These are phyloP conservation scores for Ammodramus savannarum DNA, from an alignment of 2,113 vertebrate species.

Conservation along the genomic window DNA sequence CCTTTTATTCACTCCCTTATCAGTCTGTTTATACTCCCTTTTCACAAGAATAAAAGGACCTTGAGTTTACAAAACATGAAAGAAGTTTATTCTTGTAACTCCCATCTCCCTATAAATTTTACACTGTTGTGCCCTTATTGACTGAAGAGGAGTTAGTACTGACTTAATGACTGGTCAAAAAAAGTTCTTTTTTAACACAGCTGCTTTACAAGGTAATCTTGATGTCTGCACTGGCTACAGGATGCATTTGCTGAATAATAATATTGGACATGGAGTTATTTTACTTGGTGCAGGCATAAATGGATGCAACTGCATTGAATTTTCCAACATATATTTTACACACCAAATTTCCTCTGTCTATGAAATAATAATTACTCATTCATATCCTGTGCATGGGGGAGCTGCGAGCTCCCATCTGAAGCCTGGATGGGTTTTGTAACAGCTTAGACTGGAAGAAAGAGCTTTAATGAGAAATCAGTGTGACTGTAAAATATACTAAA, in stretches of 20 bases:
- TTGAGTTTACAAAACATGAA: not conserved
- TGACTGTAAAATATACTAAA: not conserved
- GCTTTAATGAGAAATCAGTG: not conserved
- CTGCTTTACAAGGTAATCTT: not conserved
- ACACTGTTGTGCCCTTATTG: not conserved
- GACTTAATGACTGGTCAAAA: not conserved
- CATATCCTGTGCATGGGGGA: not conserved
- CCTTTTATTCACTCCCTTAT: not conserved
- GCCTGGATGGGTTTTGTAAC: not conserved
- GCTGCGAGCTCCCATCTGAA: not conserved
- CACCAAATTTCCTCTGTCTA: not conserved
- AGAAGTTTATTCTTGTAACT: not conserved
- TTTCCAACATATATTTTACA: not conserved
- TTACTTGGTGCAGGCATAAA: not conserved
- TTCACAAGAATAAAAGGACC: not conserved
- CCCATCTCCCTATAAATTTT: not conserved
- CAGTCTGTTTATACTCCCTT: not conserved
- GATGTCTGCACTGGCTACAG: not conserved
- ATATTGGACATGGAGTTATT: not conserved
- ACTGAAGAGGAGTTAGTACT: not conserved
- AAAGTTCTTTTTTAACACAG: not conserved
- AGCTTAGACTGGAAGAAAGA: not conserved
- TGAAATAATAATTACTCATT: not conserved
- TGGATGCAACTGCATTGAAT: not conserved
- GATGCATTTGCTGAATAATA: not conserved